phyloP scores from a whole-genome alignment of 2,797 vertebrate species.

The Acrocephalus scirpaceus region DNA sequence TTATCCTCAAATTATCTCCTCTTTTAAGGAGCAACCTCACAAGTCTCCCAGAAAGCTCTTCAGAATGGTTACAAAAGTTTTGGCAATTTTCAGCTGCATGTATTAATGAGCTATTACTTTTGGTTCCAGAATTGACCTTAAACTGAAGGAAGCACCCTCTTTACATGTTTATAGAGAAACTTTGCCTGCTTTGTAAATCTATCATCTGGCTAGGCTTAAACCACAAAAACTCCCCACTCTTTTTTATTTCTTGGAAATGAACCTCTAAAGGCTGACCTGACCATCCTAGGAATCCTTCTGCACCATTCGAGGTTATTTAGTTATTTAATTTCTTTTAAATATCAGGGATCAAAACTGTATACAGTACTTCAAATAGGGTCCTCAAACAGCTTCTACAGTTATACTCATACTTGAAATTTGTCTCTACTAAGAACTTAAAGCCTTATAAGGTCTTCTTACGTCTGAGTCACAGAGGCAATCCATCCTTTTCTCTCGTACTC shows the following conservation, averaged over 20 bases:
- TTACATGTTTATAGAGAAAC: neutral
- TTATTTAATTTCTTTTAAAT: neutral
- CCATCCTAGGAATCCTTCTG: neutral
- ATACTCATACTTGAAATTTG: neutral
- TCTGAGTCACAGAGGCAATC: neutral
- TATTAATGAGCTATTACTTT: neutral
- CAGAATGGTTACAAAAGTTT: neutral
- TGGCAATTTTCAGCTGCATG: neutral
- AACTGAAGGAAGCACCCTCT: neutral
- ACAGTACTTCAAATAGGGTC: neutral
- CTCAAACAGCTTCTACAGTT: neutral
- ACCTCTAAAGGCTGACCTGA: neutral
- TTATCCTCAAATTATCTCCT: neutral
- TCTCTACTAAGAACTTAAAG: neutral
- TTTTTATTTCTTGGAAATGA: neutral
- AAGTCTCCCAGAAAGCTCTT: neutral
- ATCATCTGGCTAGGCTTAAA: neutral
- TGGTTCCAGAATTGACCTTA: neutral
- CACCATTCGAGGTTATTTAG: neutral
- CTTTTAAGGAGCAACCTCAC: neutral
- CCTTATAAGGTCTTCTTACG: neutral
- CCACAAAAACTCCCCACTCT: neutral
- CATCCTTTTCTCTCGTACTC: neutral
- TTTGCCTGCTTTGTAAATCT: neutral
- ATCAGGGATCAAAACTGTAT: neutral